Evolutionary conservation across 2,113 vertebrate species (phyloP).

Genomic region (Microcebus lehilahytsara): DNA sequence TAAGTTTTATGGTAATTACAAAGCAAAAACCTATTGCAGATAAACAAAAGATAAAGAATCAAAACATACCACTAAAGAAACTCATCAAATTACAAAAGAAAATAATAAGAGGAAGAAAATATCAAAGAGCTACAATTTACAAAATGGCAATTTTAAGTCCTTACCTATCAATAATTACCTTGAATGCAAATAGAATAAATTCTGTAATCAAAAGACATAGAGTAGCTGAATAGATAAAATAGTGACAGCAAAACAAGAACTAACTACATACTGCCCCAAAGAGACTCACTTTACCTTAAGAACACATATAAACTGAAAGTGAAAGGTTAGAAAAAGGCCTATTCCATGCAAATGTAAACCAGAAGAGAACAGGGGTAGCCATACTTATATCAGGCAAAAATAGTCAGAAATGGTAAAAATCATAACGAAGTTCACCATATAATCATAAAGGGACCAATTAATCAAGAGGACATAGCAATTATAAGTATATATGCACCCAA

Average conservation of each 20-base stretch:
- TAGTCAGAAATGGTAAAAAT: background rate
- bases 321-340: background rate
- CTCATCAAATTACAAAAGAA: background rate
- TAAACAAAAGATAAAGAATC: background rate
- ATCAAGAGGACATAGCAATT: background rate
- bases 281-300: background rate
- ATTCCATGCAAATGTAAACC: background rate
- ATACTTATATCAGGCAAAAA: background rate
- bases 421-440: background rate
- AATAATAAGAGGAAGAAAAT: background rate
- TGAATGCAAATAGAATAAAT: background rate
- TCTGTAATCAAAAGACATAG: background rate
- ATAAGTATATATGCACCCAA: background rate
- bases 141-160: background rate
- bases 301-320: background rate
- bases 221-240: background rate
- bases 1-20: background rate
- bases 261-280: background rate
- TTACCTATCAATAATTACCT: background rate
- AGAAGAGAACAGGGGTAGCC: background rate
- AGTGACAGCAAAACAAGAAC: background rate
- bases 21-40: background rate
- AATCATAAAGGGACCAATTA: background rate
- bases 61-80: background rate
- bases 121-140: background rate